Conservation (phyloP, 2,113 vertebrate genomes). For the Rhinoptilus africanus region DNA sequence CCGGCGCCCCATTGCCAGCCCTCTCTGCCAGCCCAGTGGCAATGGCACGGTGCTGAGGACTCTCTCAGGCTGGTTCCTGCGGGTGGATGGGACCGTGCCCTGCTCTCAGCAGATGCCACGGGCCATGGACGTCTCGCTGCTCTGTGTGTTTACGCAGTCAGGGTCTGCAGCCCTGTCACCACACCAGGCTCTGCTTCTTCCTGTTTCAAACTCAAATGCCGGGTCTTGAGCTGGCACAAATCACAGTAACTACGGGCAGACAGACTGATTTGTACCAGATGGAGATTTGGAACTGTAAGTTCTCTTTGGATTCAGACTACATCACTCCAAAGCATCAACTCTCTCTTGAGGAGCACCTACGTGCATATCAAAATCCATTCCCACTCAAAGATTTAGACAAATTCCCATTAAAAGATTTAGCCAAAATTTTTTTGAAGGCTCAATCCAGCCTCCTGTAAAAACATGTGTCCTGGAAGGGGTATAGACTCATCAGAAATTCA, state of each 20-base stretch:
- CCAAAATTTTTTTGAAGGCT: neutral
- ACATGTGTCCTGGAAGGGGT: neutral
- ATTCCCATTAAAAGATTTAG: neutral
- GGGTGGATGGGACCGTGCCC: neutral
- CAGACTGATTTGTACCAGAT: neutral
- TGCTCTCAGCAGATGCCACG: rapidly evolving
- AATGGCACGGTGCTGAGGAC: rapidly evolving
- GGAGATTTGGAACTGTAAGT: neutral
- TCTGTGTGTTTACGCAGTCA: neutral
- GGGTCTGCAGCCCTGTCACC: neutral
- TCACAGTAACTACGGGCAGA: rapidly evolving
- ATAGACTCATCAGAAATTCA: neutral
- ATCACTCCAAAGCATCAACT: neutral
- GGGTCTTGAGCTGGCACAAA: neutral
- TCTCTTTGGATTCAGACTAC: neutral
- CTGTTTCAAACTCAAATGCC: rapidly evolving
- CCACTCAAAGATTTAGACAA: neutral
- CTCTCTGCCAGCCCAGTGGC: neutral
- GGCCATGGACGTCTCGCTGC: neutral
- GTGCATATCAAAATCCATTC: neutral
- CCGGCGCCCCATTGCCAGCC: rapidly evolving
- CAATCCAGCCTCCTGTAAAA: neutral
- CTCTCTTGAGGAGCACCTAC: neutral
- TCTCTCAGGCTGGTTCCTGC: neutral
- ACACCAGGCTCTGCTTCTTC: neutral